These are phyloP conservation scores for Podarcis cretensis DNA, from an alignment of 2,113 vertebrate species.

Conservation along the genomic window DNA sequence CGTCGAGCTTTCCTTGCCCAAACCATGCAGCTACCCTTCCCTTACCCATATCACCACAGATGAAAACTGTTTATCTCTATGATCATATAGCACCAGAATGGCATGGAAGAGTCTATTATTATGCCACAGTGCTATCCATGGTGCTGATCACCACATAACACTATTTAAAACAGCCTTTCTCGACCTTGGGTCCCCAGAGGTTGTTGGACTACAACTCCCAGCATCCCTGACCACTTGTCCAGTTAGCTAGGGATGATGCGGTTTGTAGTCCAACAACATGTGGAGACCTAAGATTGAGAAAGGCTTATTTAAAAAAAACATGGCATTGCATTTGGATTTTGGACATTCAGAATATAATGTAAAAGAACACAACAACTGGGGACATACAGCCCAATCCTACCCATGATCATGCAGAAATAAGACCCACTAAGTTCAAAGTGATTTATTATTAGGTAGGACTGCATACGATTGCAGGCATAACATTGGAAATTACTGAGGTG, in stretches of 20 bases:
- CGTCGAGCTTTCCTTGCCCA: too few species aligned
- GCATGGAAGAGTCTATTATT: background rate
- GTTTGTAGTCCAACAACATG: background rate
- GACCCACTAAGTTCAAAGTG: background rate
- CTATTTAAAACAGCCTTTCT: too few species aligned
- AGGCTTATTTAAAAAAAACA: background rate
- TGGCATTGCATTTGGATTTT: background rate
- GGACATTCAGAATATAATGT: background rate
- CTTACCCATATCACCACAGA: background rate
- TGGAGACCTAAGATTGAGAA: too few species aligned
- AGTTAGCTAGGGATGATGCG: too few species aligned
- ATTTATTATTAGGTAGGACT: background rate
- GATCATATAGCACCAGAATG: background rate
- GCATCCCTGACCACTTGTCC: too few species aligned
- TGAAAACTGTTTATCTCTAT: background rate
- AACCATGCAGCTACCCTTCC: background rate
- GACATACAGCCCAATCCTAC: background rate
- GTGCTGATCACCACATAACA: background rate
- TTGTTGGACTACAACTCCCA: too few species aligned
- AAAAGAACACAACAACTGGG: background rate
- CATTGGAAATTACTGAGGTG: background rate
- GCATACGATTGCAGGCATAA: background rate
- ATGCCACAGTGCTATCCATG: background rate
- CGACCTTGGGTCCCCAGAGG: too few species aligned
- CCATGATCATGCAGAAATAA: background rate